Evolutionary conservation across 2,797 vertebrate species (phyloP), one percentile per base, ranked within the genome.

Genomic region (Pogoniulus pusillus): DNA sequence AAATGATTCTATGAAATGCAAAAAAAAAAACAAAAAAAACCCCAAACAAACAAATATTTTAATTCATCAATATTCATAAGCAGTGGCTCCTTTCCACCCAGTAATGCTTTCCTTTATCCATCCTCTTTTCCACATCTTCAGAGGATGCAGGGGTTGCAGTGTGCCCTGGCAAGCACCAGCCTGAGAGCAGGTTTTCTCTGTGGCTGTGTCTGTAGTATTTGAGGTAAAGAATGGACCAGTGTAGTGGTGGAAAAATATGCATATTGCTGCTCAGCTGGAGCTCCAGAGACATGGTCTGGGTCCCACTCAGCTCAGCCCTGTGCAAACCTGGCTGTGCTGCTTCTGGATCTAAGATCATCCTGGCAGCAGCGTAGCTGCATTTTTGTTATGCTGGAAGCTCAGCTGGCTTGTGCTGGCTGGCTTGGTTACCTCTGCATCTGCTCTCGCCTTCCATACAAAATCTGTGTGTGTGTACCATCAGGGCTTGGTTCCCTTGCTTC

Each of bases 191-290:
- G 20, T 57, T 35, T 54, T 7, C 14, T 43, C 19, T 30, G 47
- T 5, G 22, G 71, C 32, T 1, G 0, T 5, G 23, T 17, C 60
- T 58, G 78, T 1, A 1, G 51, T 39, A 45, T 53, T 34, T 69
- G 51, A 75, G 35, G 65, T 39, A 24, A 72, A 45, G 80, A 45
- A 29, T 0, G 8, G 35, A 37, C 37, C 7, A 35, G 11, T 0
- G 4, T 3, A 22, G 53, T 2, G 30, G 37, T 16, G 30, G 60
- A 17, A 47, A 65, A 76, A 45, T 18, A 55, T 51, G 29, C 32
- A 8, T 10, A 57, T 70, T 1, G 0, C 17, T 26, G 37, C 68
- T 64, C 64, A 26, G 66, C 43, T 29, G 30, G 43, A 88, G 41
- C 64, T 66, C 47, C 65, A 9, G 12, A 37, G 75, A 20, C 58